These are phyloP conservation scores for Drosophila vallismaia DNA, from an alignment of 2,888 invertebrate genomes.

Conservation along the genomic window DNA sequence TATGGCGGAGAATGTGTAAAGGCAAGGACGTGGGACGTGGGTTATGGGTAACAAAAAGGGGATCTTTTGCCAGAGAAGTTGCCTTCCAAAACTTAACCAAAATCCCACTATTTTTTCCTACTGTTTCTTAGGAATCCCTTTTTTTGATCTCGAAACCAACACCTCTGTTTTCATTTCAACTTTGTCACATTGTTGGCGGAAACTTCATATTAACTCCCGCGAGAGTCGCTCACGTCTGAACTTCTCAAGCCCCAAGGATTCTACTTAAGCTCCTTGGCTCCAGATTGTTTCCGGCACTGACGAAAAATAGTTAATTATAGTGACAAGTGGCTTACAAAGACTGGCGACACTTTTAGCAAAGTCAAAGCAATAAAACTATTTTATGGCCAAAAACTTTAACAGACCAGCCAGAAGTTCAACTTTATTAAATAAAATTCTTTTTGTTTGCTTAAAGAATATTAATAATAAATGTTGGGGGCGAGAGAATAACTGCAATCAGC, in stretches of 20 bases:
- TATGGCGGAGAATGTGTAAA: conserved; percentile 7
- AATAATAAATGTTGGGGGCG: conserved; percentile 38
- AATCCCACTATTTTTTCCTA: too few species aligned
- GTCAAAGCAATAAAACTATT: conserved; percentile 70
- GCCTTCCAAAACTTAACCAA: background rate
- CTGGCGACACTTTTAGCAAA: conserved; percentile 52
- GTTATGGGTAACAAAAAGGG: background rate
- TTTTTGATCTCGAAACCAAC: background rate
- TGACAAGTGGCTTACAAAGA: conserved; percentile 65
- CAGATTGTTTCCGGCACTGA: conserved; percentile 32
- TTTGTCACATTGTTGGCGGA: conserved; percentile 56
- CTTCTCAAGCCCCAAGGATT: conserved; percentile 41
- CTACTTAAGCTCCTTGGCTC: conserved; percentile 26
- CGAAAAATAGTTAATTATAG: conserved; percentile 72
- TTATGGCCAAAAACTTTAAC: conserved; percentile 67
- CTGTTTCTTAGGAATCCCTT: background rate
- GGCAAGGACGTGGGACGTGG: conserved; percentile 21
- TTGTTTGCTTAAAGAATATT: conserved; percentile 58
- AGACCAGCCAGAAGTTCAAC: conserved; percentile 28
- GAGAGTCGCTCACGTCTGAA: conserved; percentile 49
- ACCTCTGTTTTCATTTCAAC: conserved; percentile 38
- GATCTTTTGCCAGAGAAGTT: too few species aligned
- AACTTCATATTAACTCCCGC: conserved; percentile 59
- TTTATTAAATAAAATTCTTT: conserved; percentile 69
- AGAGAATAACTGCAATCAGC: conserved; percentile 62